Evolutionary conservation across 2,113 vertebrate genomes (phyloP).

Genomic region (Stomatorhinus ivindoensis): DNA sequence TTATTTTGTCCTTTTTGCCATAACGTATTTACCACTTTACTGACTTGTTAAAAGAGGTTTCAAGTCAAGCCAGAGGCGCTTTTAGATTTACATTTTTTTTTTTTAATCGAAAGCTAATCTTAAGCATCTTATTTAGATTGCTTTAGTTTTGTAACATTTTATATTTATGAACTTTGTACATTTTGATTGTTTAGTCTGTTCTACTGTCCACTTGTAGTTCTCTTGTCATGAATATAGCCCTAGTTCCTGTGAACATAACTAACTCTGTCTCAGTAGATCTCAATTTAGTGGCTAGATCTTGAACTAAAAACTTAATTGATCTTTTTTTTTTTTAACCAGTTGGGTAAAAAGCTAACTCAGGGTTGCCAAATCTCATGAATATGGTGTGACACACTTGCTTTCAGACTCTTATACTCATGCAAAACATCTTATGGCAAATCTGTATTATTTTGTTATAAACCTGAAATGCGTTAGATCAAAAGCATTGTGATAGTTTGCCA

Average conservation of each 20-base stretch:
- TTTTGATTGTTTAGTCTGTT: neutral
- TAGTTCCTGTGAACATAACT: neutral
- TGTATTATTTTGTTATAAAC: neutral
- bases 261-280: neutral
- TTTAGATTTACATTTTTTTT: neutral
- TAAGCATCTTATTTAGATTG: neutral
- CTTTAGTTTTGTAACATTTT: neutral
- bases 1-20: neutral
- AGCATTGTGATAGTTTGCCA: neutral
- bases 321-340: neutral
- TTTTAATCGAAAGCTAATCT: neutral
- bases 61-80: too few relatives aligned
- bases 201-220: neutral
- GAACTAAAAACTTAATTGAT: neutral
- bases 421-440: neutral
- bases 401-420: neutral
- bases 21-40: too few relatives aligned
- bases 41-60: too few relatives aligned
- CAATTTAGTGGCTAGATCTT: neutral
- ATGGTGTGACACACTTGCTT: neutral
- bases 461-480: neutral
- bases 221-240: neutral
- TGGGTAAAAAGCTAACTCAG: neutral
- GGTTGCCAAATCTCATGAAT: neutral
- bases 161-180: neutral